A percentile compares a stretch with the other conserved stretches of the same genome.
Evolutionary conservation across 1,140 invertebrate genomes (phyloP).

Genomic region (Drosophila biarmipes): DNA sequence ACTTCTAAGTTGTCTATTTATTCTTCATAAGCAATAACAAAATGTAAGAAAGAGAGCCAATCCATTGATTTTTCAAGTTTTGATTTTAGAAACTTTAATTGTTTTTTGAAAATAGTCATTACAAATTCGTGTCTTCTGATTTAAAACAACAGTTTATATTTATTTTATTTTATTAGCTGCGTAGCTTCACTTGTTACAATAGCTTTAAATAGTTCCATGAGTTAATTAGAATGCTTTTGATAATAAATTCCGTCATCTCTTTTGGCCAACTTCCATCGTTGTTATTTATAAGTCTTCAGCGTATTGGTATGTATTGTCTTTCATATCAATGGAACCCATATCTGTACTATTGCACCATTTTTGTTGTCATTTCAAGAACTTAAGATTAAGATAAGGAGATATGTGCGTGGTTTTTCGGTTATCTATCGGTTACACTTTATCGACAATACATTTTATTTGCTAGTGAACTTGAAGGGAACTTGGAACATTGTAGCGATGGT

Average conservation of each 20-base stretch:
- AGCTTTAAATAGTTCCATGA: neutral
- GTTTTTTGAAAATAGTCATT: too few species aligned
- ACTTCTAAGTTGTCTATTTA: too few species aligned
- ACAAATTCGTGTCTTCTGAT: neutral
- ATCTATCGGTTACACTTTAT: slow-evolving; percentile 19
- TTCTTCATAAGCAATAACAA: too few species aligned
- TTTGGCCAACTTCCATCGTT: neutral
- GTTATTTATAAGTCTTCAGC: slow-evolving; percentile 4
- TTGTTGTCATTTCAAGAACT: slow-evolving; percentile 12
- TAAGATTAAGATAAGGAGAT: neutral
- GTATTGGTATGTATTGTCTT: slow-evolving; percentile 7
- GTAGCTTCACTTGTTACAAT: too few species aligned
- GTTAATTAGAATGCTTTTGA: neutral
- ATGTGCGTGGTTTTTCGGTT: neutral
- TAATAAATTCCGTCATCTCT: neutral
- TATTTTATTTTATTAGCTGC: neutral
- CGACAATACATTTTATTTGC: slow-evolving; percentile 9
- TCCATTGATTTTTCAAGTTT: too few species aligned
- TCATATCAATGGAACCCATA: slow-evolving; percentile 3
- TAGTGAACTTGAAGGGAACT: slow-evolving; percentile 4
- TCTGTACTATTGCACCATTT: slow-evolving; percentile 7
- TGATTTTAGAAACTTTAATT: too few species aligned
- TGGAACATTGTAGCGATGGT: neutral
- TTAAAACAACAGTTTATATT: neutral
- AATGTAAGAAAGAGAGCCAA: too few species aligned